phyloP scores from a whole-genome alignment of 2,888 invertebrate species.

The Stegophylla sp. region DNA sequence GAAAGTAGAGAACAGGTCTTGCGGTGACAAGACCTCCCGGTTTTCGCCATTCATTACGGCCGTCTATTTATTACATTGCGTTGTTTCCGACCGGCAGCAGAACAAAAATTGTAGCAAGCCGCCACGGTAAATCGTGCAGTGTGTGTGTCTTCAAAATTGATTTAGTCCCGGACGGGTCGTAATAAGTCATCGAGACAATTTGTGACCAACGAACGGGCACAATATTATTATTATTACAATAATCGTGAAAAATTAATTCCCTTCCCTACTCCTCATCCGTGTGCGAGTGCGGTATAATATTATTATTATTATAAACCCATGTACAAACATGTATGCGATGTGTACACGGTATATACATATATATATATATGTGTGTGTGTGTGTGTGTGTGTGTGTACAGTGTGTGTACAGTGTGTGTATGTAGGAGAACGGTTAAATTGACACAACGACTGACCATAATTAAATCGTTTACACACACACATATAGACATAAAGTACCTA shows the following conservation, averaged over 20 bases:
- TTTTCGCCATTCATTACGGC: slow-evolving; percentile 50
- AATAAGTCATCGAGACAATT: slow-evolving; percentile 20
- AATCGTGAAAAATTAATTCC: slow-evolving; percentile 19
- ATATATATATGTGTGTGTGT: no score
- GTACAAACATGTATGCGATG: no score
- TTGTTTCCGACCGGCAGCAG: slow-evolving; percentile 26
- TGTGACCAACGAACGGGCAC: neutral
- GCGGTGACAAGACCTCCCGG: slow-evolving; percentile 58
- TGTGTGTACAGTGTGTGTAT: no score
- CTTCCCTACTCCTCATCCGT: no score
- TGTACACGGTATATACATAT: no score
- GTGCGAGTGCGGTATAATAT: neutral
- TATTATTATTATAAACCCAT: neutral
- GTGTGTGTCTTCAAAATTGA: slow-evolving; percentile 15
- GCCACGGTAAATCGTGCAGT: neutral
- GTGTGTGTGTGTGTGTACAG: no score
- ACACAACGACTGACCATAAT: no score
- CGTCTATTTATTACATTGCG: slow-evolving; percentile 47
- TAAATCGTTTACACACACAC: no score
- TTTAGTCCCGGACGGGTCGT: neutral
- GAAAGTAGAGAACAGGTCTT: slow-evolving; percentile 52
- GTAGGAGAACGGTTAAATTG: no score
- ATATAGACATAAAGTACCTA: neutral
- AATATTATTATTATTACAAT: neutral
- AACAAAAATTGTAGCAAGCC: no score